These are phyloP conservation scores for Thryonomys swinderianus DNA, from an alignment of 2,113 vertebrate species.

Conservation along the genomic window DNA sequence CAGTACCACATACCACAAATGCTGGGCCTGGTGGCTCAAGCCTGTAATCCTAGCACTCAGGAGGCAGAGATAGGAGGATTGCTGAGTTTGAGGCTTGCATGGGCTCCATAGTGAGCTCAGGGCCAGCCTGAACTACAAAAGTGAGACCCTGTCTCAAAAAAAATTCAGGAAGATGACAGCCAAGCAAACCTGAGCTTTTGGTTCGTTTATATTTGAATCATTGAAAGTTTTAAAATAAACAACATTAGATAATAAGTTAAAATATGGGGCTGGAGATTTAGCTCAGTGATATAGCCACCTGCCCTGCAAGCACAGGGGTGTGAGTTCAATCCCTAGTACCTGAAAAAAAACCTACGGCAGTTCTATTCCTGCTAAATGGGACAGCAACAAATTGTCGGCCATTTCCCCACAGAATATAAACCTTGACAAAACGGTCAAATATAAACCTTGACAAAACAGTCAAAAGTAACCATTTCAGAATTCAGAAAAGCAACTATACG, in stretches of 20 bases:
- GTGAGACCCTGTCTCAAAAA: too few species aligned
- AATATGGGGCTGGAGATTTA: not conserved
- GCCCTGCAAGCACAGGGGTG: too few species aligned
- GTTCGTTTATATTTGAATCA: conserved; percentile 36
- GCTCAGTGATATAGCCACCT: too few species aligned
- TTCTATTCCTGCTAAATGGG: not conserved
- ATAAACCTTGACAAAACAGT: not conserved
- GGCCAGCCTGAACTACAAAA: too few species aligned
- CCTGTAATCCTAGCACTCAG: too few species aligned
- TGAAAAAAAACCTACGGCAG: not conserved
- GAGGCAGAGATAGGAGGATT: too few species aligned
- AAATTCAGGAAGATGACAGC: not conserved
- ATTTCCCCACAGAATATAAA: not conserved
- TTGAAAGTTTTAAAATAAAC: conserved; percentile 21
- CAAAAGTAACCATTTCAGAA: not conserved
- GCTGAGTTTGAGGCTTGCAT: too few species aligned
- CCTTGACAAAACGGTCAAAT: not conserved
- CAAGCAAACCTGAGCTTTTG: not conserved
- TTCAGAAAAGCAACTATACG: not conserved
- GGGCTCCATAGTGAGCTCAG: too few species aligned
- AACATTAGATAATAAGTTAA: not conserved
- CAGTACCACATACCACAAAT: too few species aligned
- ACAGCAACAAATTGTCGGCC: not conserved
- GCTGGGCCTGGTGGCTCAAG: too few species aligned
- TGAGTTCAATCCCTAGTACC: too few species aligned